Conservation (phyloP, 2,113 vertebrate genomes). For the Microtus oregoni region DNA sequence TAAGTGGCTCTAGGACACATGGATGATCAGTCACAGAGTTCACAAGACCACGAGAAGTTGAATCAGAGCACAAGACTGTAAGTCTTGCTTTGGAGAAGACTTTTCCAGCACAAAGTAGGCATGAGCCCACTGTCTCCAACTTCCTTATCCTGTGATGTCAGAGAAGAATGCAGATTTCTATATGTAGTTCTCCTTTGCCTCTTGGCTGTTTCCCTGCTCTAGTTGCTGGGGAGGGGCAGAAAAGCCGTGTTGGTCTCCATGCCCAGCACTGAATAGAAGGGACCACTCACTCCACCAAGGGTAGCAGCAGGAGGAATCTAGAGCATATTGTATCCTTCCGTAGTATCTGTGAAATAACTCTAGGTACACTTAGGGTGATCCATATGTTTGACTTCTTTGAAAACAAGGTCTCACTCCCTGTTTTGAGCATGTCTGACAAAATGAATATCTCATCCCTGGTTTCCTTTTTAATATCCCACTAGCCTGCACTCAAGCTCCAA, state of each 20-base stretch:
- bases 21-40: neutral
- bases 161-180: neutral
- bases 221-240: neutral
- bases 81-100: slow-evolving; percentile 5
- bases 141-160: slow-evolving; percentile 4
- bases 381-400: neutral
- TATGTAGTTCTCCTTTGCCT: neutral
- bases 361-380: neutral
- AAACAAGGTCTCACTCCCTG: neutral
- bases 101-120: slow-evolving; percentile 30
- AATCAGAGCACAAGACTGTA: slow-evolving; percentile 13
- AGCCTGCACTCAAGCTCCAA: neutral
- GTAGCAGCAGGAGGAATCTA: neutral
- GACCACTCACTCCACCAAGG: neutral
- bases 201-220: neutral
- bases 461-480: neutral
- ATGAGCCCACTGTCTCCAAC: neutral
- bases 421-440: neutral
- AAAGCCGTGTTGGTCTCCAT: neutral
- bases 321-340: neutral
- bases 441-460: neutral
- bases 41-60: neutral
- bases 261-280: neutral
- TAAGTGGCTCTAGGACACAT: neutral
- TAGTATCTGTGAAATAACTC: neutral